Conservation (phyloP, 2,888 invertebrate genomes). For the Congeria kusceri region DNA sequence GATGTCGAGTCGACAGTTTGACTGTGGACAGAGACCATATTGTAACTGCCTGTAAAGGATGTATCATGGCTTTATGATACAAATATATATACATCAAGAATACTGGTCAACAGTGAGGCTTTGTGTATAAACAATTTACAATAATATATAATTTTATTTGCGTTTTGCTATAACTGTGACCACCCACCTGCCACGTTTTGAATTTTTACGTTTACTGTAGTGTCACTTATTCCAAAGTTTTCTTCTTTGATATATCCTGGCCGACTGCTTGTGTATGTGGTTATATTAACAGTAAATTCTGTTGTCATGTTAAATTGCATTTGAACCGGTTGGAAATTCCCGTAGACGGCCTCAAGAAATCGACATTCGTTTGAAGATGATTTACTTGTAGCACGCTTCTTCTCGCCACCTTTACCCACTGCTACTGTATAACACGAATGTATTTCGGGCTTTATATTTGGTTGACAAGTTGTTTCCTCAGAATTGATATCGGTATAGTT, state of each 20-base stretch:
- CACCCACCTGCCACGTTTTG: neutral
- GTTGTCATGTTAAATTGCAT: slow-evolving; percentile 7
- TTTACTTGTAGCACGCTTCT: slow-evolving; percentile 1
- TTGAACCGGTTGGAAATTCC: slow-evolving; percentile 23
- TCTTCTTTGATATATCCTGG: slow-evolving; percentile 12
- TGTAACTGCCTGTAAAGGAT: too few species aligned
- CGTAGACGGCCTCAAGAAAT: slow-evolving; percentile 12
- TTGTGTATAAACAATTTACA: too few species aligned
- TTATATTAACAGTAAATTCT: neutral
- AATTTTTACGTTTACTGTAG: neutral
- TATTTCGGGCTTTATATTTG: slow-evolving; percentile 5
- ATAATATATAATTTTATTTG: too few species aligned
- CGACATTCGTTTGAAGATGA: slow-evolving; percentile 12
- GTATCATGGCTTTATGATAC: too few species aligned
- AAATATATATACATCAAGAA: too few species aligned
- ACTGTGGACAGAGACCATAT: too few species aligned
- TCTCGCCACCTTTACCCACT: slow-evolving; percentile 1
- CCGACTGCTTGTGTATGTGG: neutral
- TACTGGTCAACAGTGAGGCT: too few species aligned
- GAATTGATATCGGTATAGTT: too few species aligned
- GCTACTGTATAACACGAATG: slow-evolving; percentile 2
- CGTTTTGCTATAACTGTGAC: neutral
- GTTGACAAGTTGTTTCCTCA: slow-evolving; percentile 29
- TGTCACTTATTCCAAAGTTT: slow-evolving; percentile 28
- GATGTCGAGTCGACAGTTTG: too few species aligned